Conservation (phyloP, 2,797 vertebrate genomes). For the Glossophaga mutica region DNA sequence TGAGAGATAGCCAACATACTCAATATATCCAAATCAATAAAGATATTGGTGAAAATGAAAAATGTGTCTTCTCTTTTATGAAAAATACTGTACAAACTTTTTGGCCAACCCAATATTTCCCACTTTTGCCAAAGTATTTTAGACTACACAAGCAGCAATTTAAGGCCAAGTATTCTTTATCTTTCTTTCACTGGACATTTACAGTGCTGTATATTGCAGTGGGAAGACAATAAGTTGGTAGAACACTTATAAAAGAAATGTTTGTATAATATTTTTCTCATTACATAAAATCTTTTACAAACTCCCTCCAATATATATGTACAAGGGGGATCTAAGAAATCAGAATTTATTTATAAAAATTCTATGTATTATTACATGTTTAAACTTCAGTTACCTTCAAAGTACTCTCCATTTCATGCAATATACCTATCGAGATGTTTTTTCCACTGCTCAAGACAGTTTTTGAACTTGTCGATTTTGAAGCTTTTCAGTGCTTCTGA, state of each 20-base stretch:
- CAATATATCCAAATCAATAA: neutral
- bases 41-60: neutral
- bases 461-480: too few species aligned
- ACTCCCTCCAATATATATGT: neutral
- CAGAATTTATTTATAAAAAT: neutral
- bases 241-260: neutral
- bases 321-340: neutral
- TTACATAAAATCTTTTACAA: neutral
- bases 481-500: neutral
- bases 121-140: constrained; percentile 21
- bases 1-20: neutral
- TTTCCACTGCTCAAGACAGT: too few species aligned
- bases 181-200: neutral
- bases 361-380: neutral
- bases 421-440: too few species aligned
- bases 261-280: neutral
- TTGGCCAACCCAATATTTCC: neutral
- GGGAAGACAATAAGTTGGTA: neutral
- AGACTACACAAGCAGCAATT: neutral
- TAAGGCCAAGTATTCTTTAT: neutral
- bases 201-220: neutral
- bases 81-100: neutral
- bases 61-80: neutral
- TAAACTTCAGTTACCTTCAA: too few species aligned
- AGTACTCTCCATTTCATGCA: too few species aligned